Evolutionary conservation across 1,140 invertebrate species (phyloP), one percentile per base, ranked within the genome.

Genomic region (Drosophila parvula): DNA sequence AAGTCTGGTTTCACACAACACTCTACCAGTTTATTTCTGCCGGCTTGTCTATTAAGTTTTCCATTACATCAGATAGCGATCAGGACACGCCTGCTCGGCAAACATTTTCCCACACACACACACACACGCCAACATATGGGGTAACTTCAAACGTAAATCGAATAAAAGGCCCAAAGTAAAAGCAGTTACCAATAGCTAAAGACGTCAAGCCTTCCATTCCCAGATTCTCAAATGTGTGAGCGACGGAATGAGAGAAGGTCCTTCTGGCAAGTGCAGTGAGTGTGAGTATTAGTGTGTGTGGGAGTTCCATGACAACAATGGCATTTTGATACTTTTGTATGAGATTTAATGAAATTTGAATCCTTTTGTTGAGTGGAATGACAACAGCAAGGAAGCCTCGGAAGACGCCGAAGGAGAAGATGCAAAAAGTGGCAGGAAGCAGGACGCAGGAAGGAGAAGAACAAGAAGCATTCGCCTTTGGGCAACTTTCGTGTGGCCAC

Each of bases 321-420:
- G 80, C 84, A 89, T 89, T 89, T 89, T 89, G 84, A 89, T 89
- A 89, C 84, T 89, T 89, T 89, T 89, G 84, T 89, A 89, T 84
- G 84, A 89, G 84, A 89, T 89, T 89, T 89, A 89, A 89, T 89
- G 84, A 89, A 86, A 86, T 86, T 86, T 86, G 83, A 86, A 86
- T 86, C 82, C 83, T 86, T 86, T 86, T 86, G 82, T 86, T 88
- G 82, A 86, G 83, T 86, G 82, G 77, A 73, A 79, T 79, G 68
- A 79, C 77, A 79, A 74, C 77, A 67, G 67, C 74, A 77, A 78
- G 74, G 74, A 77, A 69, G 64, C 68, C 70, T 51, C 55, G 32
- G 36, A 38, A 61, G 64, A 78, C 45, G 68, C 51, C 60, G 64
- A 43, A 41, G 64, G 34, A 57, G 64, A 16, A 43, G 41, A 27